Conservation (phyloP, 2,888 invertebrate species). For the Synanthedon myopaeformis region DNA sequence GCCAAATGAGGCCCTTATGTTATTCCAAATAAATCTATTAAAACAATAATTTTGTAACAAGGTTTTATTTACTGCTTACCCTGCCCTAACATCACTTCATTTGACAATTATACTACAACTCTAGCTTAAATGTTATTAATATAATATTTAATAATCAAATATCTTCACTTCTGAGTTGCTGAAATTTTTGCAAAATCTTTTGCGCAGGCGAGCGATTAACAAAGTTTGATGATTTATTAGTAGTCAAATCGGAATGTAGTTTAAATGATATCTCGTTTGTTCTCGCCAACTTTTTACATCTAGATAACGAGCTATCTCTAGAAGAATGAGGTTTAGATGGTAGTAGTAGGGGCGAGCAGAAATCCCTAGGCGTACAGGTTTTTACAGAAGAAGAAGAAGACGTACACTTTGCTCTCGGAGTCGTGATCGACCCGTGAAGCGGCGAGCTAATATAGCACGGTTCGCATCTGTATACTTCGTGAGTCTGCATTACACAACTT, state of each 20-base stretch:
- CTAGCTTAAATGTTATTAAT: too few relatives aligned
- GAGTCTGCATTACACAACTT: conserved; percentile 17
- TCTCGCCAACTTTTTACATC: neutral
- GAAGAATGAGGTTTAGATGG: conserved; percentile 23
- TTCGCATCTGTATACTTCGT: conserved; percentile 34
- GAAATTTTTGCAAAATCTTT: conserved; percentile 42
- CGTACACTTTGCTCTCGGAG: conserved; percentile 22
- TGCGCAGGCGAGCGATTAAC: conserved; percentile 32
- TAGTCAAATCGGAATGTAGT: conserved; percentile 17
- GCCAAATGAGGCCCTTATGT: too few relatives aligned
- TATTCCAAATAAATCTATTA: too few relatives aligned
- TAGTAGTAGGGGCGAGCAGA: conserved; percentile 36
- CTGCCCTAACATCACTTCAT: too few relatives aligned
- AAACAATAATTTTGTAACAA: too few relatives aligned
- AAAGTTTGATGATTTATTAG: conserved; percentile 27
- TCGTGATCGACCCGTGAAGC: conserved; percentile 31
- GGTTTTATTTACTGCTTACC: too few relatives aligned
- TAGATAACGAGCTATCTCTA: conserved; percentile 17
- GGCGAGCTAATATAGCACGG: conserved; percentile 42
- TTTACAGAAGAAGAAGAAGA: conserved; percentile 38
- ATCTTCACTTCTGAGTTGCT: conserved; percentile 31
- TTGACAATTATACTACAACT: too few relatives aligned
- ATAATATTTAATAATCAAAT: neutral
- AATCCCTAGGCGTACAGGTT: conserved; percentile 28
- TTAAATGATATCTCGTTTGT: conserved; percentile 5